These are phyloP conservation scores for Paedocypris sp. DNA, from an alignment of 2,113 vertebrate genomes.

Conservation along the genomic window DNA sequence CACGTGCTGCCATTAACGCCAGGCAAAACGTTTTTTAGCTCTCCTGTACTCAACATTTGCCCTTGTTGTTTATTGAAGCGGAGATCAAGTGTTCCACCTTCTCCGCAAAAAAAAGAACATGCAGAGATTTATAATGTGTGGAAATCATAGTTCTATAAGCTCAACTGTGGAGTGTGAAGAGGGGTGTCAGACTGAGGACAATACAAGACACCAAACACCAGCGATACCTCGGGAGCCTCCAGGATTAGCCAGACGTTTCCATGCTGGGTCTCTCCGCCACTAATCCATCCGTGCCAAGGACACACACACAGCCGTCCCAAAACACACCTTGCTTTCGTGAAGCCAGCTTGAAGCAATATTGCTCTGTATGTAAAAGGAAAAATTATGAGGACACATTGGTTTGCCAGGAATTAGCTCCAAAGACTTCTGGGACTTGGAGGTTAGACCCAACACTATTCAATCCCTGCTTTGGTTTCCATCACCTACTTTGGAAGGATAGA, in stretches of 20 bases:
- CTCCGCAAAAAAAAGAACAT: too few species aligned
- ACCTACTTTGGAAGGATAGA: slow-evolving; percentile 14
- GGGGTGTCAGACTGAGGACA: slow-evolving; percentile 10
- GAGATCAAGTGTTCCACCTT: too few species aligned
- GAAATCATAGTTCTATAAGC: not conserved
- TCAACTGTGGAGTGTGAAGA: slow-evolving; percentile 9
- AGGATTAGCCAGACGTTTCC: slow-evolving; percentile 28
- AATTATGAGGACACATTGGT: too few species aligned
- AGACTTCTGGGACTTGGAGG: too few species aligned
- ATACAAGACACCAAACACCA: not conserved
- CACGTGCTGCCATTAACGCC: too few species aligned
- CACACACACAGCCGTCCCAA: slow-evolving; percentile 25
- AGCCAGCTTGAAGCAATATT: not conserved
- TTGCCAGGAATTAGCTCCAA: too few species aligned
- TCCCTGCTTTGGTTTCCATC: slow-evolving; percentile 3
- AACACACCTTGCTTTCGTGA: slow-evolving; percentile 13
- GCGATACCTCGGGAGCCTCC: not conserved
- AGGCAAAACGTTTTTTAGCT: too few species aligned
- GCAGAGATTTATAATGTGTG: not conserved
- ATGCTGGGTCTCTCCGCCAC: slow-evolving; percentile 22
- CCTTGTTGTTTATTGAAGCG: too few species aligned
- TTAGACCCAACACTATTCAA: slow-evolving; percentile 6
- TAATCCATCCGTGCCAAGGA: slow-evolving; percentile 35
- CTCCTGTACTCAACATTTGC: too few species aligned
- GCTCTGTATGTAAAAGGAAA: too few species aligned